Evolutionary conservation across 2,113 vertebrate genomes (phyloP).

Genomic region (Tetrao urogallus): DNA sequence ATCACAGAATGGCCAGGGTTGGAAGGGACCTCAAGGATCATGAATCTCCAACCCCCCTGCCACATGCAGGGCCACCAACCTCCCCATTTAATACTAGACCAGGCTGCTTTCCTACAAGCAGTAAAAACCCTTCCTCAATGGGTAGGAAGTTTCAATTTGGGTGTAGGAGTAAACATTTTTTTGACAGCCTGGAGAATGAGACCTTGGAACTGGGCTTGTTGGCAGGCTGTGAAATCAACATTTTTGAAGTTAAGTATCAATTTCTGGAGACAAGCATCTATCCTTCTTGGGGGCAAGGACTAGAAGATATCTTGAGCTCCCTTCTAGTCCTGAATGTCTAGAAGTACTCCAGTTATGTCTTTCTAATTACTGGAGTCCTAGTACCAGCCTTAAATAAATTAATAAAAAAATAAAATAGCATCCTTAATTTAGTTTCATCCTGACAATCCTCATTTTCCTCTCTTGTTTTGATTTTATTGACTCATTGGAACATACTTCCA

Average conservation of each 20-base stretch:
- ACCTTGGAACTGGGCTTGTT: background rate
- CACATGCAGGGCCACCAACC: no score
- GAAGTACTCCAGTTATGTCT: background rate
- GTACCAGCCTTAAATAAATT: background rate
- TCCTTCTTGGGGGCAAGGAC: constrained; percentile 18
- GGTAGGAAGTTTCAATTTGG: background rate
- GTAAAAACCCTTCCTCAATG: background rate
- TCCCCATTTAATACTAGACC: no score
- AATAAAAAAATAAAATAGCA: background rate
- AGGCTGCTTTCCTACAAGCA: background rate
- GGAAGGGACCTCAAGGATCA: no score
- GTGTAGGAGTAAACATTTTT: background rate
- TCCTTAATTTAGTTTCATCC: background rate
- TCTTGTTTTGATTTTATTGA: background rate
- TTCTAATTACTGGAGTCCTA: background rate
- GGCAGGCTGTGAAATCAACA: background rate
- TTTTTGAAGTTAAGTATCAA: constrained; percentile 34
- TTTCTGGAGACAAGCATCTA: constrained; percentile 42
- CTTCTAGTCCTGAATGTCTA: constrained; percentile 39
- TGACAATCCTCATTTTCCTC: background rate
- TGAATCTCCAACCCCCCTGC: no score
- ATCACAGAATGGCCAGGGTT: no score
- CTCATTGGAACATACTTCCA: background rate
- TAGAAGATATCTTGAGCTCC: background rate
- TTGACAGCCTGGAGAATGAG: background rate